Conservation (phyloP, 1,140 invertebrate genomes). For the Helicoverpa zea region DNA sequence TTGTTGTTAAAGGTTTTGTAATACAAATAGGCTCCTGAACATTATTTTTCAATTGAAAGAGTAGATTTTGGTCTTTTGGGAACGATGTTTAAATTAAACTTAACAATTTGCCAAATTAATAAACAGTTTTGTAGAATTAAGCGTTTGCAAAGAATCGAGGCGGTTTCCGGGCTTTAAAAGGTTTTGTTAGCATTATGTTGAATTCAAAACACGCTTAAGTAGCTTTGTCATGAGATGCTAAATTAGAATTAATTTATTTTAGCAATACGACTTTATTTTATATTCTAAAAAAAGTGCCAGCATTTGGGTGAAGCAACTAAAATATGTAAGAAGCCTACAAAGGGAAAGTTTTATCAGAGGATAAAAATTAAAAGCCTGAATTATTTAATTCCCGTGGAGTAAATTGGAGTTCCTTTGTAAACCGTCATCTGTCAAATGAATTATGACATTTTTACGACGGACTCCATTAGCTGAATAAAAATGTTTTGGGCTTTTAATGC, state of each 20-base stretch:
- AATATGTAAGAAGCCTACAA: conserved; percentile 24
- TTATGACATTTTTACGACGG: conserved; percentile 60
- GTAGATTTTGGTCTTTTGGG: conserved; percentile 49
- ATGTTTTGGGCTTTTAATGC: conserved; percentile 56
- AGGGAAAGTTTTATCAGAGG: conserved; percentile 45
- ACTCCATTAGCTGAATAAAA: conserved; percentile 63
- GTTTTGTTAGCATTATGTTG: conserved; percentile 42
- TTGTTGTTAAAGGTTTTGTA: conserved; percentile 13
- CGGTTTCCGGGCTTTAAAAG: conserved; percentile 48
- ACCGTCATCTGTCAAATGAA: conserved; percentile 64
- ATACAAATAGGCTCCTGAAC: background rate
- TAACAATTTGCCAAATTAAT: conserved; percentile 74
- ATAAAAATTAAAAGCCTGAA: conserved; percentile 58
- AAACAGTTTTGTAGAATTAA: conserved; percentile 59
- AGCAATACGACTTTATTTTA: conserved; percentile 22
- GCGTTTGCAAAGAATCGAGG: conserved; percentile 48
- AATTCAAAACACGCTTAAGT: conserved; percentile 30
- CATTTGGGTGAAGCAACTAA: conserved; percentile 8
- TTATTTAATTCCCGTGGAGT: conserved; percentile 57
- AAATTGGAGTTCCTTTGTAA: conserved; percentile 60
- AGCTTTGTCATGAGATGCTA: background rate
- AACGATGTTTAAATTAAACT: conserved; percentile 55
- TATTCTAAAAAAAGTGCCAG: conserved; percentile 11
- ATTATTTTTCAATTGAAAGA: conserved; percentile 34
- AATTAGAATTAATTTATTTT: conserved; percentile 31